Conservation (phyloP, 2,113 vertebrate species). For the Cathartes aura region DNA sequence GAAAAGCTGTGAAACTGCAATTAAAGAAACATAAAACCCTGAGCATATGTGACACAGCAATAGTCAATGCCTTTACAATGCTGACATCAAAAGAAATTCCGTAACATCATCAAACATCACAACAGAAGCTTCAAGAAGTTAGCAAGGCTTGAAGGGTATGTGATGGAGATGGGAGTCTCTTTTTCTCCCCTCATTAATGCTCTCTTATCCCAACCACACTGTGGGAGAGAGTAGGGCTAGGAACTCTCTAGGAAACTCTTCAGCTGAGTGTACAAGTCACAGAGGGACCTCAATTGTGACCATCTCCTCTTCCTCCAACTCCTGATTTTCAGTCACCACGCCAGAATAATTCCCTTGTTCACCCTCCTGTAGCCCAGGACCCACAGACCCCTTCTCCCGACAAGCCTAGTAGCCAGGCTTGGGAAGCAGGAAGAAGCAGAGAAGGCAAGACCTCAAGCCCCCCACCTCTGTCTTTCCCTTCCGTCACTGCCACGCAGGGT, state of each 20-base stretch:
- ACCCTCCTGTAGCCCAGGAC: neutral
- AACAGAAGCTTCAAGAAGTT: neutral
- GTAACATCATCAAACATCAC: neutral
- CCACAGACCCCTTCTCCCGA: neutral
- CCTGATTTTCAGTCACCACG: neutral
- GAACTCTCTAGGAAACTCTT: neutral
- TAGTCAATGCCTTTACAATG: rapidly evolving
- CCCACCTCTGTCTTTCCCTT: neutral
- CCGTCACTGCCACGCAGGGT: rapidly evolving
- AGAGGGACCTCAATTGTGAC: neutral
- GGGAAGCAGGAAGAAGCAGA: neutral
- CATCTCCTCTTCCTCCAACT: neutral
- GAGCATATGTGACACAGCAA: neutral
- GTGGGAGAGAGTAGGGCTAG: neutral
- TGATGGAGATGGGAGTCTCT: neutral
- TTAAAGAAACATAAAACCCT: neutral
- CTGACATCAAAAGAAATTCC: neutral
- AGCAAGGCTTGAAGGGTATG: neutral
- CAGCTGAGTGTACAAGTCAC: neutral
- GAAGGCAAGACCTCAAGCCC: neutral
- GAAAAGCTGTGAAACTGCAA: neutral
- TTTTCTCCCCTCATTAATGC: neutral
- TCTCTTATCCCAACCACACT: neutral
- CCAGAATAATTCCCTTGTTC: neutral
- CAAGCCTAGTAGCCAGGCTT: neutral